A percentile compares a stretch with the other conserved stretches of the same genome.
phyloP scores from a whole-genome alignment of 2,888 invertebrate genomes.

The Amblyteles armatorius region DNA sequence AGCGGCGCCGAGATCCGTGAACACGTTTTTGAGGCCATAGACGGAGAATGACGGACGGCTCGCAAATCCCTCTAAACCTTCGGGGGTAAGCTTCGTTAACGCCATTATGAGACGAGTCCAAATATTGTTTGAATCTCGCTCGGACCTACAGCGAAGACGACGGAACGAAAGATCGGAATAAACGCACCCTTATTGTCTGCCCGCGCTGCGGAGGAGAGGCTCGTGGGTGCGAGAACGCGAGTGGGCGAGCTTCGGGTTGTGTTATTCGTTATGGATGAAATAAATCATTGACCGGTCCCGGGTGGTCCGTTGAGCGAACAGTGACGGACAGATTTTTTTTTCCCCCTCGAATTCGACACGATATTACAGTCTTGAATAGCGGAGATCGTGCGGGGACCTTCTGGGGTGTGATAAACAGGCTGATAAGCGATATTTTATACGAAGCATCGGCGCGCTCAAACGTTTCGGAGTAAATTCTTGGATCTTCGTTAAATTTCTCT shows the following conservation, averaged over 20 bases:
- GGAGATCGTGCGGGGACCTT: background rate
- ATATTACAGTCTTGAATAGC: background rate
- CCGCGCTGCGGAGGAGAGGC: background rate
- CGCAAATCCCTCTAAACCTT: slow-evolving; percentile 72
- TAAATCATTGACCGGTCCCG: slow-evolving; percentile 17
- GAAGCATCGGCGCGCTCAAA: background rate
- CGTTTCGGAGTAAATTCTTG: background rate
- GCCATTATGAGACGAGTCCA: slow-evolving; percentile 76
- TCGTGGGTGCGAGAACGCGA: slow-evolving; percentile 8
- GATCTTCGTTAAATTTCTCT: slow-evolving; percentile 7
- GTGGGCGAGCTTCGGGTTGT: slow-evolving; percentile 14
- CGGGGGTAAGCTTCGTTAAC: slow-evolving; percentile 76
- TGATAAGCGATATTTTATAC: slow-evolving; percentile 2
- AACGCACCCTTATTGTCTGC: background rate
- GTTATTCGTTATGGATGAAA: slow-evolving; percentile 26
- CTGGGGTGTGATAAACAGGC: background rate
- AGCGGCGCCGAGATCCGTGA: slow-evolving; percentile 44
- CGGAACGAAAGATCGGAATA: background rate
- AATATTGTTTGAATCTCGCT: slow-evolving; percentile 76
- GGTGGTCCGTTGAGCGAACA: slow-evolving; percentile 4
- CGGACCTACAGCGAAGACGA: slow-evolving; percentile 77
- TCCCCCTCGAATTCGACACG: slow-evolving; percentile 11
- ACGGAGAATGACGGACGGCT: slow-evolving; percentile 58
- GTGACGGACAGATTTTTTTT: slow-evolving; percentile 17
- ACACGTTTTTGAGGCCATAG: slow-evolving; percentile 22